phyloP scores from a whole-genome alignment of 2,888 invertebrate species.

The Saturnia pavonia region DNA sequence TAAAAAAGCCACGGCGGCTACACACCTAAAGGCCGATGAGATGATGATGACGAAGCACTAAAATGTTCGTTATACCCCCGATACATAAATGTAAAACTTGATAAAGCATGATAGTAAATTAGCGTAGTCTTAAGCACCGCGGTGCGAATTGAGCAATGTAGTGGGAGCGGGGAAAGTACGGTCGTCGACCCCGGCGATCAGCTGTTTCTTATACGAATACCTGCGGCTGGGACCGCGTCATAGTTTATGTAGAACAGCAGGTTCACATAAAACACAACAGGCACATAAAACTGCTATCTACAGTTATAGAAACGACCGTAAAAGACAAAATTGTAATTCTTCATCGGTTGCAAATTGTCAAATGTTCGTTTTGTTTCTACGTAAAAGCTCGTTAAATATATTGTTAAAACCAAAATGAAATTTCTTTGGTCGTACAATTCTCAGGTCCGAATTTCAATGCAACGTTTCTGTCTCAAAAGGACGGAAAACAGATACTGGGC shows the following conservation, averaged over 20 bases:
- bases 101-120: constrained; percentile 18
- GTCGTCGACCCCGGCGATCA: constrained; percentile 74
- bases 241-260: background rate
- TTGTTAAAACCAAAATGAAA: too few species aligned
- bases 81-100: background rate
- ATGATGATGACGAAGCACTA: background rate
- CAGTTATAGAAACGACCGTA: background rate
- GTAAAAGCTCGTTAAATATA: too few species aligned
- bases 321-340: background rate
- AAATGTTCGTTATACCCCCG: background rate
- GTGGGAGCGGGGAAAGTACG: constrained; percentile 80
- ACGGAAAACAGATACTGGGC: too few species aligned
- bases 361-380: background rate
- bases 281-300: background rate
- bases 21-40: background rate
- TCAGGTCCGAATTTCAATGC: too few species aligned
- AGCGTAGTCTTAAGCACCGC: constrained; percentile 54
- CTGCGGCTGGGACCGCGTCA: background rate
- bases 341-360: background rate
- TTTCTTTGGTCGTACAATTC: too few species aligned
- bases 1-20: background rate
- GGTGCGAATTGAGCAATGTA: constrained; percentile 62
- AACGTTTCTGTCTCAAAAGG: too few species aligned
- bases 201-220: constrained; percentile 62
- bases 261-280: background rate